Conservation (phyloP, 92 coral and sea anemone genomes). For the Phenganax subtilis region DNA sequence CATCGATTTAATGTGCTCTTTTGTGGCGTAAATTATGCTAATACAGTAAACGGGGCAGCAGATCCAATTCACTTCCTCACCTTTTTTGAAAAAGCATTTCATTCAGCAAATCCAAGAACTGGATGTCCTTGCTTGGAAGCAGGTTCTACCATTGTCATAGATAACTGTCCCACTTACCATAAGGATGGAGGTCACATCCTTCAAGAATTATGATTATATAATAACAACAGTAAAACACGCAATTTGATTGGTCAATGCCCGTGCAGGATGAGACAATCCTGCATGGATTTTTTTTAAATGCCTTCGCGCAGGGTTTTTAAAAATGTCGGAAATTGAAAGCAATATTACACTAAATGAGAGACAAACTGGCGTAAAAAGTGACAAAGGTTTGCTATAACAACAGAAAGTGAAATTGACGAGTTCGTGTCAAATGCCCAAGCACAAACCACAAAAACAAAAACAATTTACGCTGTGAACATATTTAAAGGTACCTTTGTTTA, state of each 20-base stretch:
- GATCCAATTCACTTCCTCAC: background rate
- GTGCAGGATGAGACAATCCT: no score
- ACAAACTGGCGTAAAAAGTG: background rate
- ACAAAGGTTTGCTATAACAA: background rate
- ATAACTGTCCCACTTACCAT: background rate
- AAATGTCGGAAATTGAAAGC: background rate
- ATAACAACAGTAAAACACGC: background rate
- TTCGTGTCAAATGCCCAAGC: conserved; percentile 7
- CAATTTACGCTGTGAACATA: background rate
- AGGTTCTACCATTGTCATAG: background rate
- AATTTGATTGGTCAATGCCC: no score
- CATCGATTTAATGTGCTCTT: background rate
- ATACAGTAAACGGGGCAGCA: background rate
- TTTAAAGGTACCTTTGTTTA: no score
- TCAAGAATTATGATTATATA: background rate
- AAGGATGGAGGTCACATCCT: background rate
- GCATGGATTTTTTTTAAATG: no score
- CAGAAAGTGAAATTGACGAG: background rate
- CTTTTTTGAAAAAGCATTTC: conserved; percentile 50
- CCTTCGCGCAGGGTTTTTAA: no score
- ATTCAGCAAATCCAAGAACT: conserved; percentile 43
- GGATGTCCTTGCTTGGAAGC: conserved; percentile 45
- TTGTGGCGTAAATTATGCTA: background rate
- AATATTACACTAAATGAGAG: background rate
- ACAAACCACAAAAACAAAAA: background rate